Percentiles rank a stretch among this genome's conserved stretches.
Conservation (phyloP, 2,797 vertebrate genomes). For the Ctenosaura bakeri region DNA sequence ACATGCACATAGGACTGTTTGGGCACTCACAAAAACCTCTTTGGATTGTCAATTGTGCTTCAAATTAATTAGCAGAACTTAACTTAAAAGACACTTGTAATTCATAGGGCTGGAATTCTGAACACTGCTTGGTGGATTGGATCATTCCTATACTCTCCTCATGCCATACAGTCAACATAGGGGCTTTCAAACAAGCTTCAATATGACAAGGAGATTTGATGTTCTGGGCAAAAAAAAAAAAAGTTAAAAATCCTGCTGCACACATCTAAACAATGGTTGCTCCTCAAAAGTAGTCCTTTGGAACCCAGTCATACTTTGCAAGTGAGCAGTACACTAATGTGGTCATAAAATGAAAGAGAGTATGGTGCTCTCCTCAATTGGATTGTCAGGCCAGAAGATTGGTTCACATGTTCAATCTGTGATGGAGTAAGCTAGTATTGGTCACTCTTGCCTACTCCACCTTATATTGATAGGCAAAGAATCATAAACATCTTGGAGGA, state of each 20-base stretch:
- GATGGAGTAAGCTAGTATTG: neutral
- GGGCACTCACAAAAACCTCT: neutral
- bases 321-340: neutral
- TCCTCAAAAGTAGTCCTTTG: neutral
- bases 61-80: neutral
- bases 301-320: neutral
- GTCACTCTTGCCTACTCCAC: neutral
- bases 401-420: neutral
- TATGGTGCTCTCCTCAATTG: neutral
- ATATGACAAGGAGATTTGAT: neutral
- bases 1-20: neutral
- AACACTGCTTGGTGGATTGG: neutral
- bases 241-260: neutral
- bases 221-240: no score
- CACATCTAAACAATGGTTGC: neutral
- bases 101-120: neutral
- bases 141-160: no score
- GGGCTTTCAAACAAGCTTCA: neutral
- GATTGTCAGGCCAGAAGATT: neutral
- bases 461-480: neutral
- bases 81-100: neutral
- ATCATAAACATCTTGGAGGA: neutral
- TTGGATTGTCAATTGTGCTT: neutral
- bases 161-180: neutral
- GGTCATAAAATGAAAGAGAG: neutral